A percentile compares a stretch with the other conserved stretches of the same genome.
Conservation (phyloP, 2,797 vertebrate species). For the Alca torda region DNA sequence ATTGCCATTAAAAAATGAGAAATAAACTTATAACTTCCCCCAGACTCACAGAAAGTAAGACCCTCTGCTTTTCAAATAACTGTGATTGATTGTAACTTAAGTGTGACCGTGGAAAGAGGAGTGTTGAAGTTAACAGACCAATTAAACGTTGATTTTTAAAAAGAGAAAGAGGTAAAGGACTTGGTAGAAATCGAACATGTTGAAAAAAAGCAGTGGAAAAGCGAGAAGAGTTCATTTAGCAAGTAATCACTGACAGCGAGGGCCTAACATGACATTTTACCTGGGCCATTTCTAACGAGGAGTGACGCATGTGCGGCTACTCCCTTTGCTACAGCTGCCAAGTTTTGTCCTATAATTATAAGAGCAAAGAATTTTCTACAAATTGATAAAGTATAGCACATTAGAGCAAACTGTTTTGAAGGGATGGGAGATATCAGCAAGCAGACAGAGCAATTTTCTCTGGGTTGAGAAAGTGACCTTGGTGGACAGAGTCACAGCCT, state of each 20-base stretch:
- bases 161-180: neutral
- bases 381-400: neutral
- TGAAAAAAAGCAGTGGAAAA: neutral
- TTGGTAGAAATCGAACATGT: neutral
- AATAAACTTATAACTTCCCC: neutral
- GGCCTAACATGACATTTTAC: neutral
- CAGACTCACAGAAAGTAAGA: neutral
- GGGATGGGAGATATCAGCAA: neutral
- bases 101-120: neutral
- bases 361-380: neutral
- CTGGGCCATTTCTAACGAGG: neutral
- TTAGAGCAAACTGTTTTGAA: neutral
- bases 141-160: neutral
- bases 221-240: neutral
- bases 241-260: neutral
- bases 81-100: neutral
- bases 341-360: neutral
- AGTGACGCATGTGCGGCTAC: neutral
- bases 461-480: neutral
- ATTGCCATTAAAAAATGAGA: neutral
- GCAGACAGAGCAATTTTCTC: neutral
- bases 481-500: neutral
- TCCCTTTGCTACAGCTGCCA: neutral
- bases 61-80: neutral
- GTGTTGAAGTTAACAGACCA: neutral